Evolutionary conservation across 2,113 vertebrate species (phyloP).

Genomic region (Mastomys coucha): DNA sequence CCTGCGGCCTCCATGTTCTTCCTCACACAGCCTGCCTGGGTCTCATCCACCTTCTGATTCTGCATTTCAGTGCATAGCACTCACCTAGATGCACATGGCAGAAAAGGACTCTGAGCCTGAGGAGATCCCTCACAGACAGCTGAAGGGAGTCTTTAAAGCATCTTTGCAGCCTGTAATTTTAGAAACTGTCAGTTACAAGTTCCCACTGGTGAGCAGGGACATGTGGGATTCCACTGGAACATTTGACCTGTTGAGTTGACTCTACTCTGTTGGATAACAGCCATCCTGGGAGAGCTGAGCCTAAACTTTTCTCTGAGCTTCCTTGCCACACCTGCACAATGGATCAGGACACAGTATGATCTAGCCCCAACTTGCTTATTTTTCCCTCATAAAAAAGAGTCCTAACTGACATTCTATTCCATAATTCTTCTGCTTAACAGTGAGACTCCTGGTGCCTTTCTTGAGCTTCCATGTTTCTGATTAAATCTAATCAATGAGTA

Average conservation of each 20-base stretch:
- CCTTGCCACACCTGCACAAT: neutral
- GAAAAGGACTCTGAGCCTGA: neutral
- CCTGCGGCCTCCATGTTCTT: neutral
- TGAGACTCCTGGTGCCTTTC: too few relatives aligned
- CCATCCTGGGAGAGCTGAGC: too few relatives aligned
- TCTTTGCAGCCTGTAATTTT: neutral
- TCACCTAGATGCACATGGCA: neutral
- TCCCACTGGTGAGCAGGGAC: neutral
- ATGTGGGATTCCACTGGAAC: neutral
- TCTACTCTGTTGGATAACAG: neutral
- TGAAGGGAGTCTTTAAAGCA: neutral
- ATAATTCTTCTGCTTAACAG: neutral
- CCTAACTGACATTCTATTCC: neutral
- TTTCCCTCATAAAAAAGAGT: neutral
- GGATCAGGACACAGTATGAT: too few relatives aligned
- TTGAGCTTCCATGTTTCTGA: neutral
- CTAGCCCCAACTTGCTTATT: neutral
- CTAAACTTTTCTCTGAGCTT: neutral
- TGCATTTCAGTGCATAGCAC: neutral
- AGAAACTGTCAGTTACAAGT: neutral
- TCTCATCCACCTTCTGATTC: too few relatives aligned
- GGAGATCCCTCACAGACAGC: neutral
- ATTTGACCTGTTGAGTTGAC: neutral
- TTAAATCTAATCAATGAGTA: neutral
- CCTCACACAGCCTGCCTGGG: neutral